phyloP scores from a whole-genome alignment of 2,888 invertebrate genomes.

The Zygaena filipendulae region DNA sequence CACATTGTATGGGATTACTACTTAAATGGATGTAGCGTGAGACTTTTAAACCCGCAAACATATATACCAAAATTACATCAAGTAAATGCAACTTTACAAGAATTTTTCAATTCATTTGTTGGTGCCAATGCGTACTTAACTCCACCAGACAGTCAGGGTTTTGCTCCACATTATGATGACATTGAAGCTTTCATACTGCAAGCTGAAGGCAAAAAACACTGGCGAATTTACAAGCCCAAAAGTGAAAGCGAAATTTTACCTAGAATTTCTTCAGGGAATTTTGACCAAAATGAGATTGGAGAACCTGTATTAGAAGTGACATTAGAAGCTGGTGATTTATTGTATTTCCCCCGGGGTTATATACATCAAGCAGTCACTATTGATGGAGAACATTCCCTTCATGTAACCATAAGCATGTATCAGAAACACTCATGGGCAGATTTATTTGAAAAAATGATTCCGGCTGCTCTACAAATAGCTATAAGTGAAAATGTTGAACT shows the following conservation, averaged over 20 bases:
- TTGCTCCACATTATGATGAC: constrained; percentile 99
- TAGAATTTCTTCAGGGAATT: constrained; percentile 85
- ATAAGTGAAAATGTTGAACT: constrained; percentile 76
- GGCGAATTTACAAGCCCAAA: constrained; percentile 89
- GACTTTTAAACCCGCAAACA: constrained; percentile 91
- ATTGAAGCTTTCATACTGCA: constrained; percentile 98
- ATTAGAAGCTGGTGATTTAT: constrained; percentile 86
- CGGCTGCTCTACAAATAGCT: constrained; percentile 79
- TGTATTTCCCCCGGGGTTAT: constrained; percentile 93
- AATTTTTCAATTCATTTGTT: constrained; percentile 92
- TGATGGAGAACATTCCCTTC: constrained; percentile 86
- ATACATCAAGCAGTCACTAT: constrained; percentile 88
- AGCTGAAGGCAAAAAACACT: constrained; percentile 94
- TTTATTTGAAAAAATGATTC: constrained; percentile 83
- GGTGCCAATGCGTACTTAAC: constrained; percentile 97
- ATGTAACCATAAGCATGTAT: constrained; percentile 93
- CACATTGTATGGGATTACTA: constrained; percentile 92
- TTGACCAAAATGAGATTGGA: constrained; percentile 77
- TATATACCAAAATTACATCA: constrained; percentile 75
- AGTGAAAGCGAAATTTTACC: constrained; percentile 77
- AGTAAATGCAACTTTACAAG: constrained; percentile 85
- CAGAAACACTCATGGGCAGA: constrained; percentile 93
- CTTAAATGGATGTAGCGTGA: constrained; percentile 87
- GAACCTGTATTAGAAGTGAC: constrained; percentile 82
- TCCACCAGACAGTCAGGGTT: constrained; percentile 95